Evolutionary conservation across 1,140 invertebrate genomes (phyloP), one percentile per base, ranked within the genome.

Genomic region (Lucilia sericata): DNA sequence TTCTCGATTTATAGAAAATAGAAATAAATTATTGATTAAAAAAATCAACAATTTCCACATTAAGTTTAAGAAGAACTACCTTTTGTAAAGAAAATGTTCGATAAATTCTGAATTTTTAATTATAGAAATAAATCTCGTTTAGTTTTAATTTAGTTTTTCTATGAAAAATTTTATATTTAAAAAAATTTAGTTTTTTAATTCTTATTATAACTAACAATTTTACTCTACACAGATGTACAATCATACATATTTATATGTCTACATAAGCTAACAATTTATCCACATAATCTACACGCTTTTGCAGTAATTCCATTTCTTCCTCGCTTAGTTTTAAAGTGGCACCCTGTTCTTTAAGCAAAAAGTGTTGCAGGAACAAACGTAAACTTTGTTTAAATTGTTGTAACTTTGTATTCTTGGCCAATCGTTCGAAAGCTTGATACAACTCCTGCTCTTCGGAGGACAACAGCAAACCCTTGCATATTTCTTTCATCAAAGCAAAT

Each of bases 281-380:
- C 8, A 93, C 88, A 55, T 92, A 86, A 85, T 92, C 91, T 8
- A 91, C 89, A 70, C 94, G 92, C 36, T 91, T 87, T 84, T 92
- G 89, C 14, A 94, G 86, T 55, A 92, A 83, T 49, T 88, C 21
- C 84, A 91, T 88, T 82, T 94, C 87, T n/a, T 92, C 88, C 1
- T 93, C 91, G 14, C 88, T 82, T 10, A 93, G 81, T n/a, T 86
- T 85, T 74, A 88, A 86, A 8, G 89, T 86, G 34, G 91, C 89
- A 70, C 91, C 86, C 89, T 95, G 94, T 86, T 94, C 93, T 87
- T 93, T 93, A 1, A 96, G 84, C 9, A 96, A 87, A 86, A 96
- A 96, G 89, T 96, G 95, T 88, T 93, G 94, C 87, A 97, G 93
- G 86, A 97, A 97, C 7, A 97, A 91, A 75, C 93, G 89, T 5